These are phyloP conservation scores for Malurus cyaneus DNA, from an alignment of 2,113 vertebrate species.

Conservation along the genomic window DNA sequence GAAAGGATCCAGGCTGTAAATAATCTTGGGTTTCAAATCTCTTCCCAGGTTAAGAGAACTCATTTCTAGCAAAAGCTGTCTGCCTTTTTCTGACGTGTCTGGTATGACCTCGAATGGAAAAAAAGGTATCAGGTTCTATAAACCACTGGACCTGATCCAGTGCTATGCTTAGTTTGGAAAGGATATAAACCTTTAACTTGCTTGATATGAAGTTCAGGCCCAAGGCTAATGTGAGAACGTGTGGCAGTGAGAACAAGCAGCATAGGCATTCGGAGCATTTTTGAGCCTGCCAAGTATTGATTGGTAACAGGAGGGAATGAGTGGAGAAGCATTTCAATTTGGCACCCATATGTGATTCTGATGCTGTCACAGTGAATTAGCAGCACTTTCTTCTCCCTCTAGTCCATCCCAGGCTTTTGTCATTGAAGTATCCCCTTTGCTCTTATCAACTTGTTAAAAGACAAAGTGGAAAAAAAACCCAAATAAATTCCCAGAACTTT, in stretches of 20 bases:
- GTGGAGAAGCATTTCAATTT: constrained; percentile 49
- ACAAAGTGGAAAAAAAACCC: background rate
- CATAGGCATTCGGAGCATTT: background rate
- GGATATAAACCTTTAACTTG: background rate
- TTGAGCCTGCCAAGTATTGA: constrained; percentile 46
- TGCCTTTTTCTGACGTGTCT: background rate
- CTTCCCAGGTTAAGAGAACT: background rate
- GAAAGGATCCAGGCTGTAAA: background rate
- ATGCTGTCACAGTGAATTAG: constrained; percentile 65
- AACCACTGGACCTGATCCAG: background rate
- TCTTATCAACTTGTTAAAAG: background rate
- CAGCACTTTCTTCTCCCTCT: constrained; percentile 6
- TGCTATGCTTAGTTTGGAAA: background rate
- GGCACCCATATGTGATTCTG: constrained; percentile 20
- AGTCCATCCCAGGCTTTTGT: constrained; percentile 17
- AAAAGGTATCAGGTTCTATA: background rate
- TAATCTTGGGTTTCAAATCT: background rate
- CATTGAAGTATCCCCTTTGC: constrained; percentile 27
- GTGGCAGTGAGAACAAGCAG: constrained; percentile 10
- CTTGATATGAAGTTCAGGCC: background rate
- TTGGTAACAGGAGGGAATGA: constrained; percentile 11
- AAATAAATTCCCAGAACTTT: background rate
- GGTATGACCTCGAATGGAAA: background rate
- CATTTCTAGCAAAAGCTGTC: background rate
- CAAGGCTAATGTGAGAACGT: background rate